phyloP scores from a whole-genome alignment of 2,113 vertebrate species.

The Scomber japonicus region DNA sequence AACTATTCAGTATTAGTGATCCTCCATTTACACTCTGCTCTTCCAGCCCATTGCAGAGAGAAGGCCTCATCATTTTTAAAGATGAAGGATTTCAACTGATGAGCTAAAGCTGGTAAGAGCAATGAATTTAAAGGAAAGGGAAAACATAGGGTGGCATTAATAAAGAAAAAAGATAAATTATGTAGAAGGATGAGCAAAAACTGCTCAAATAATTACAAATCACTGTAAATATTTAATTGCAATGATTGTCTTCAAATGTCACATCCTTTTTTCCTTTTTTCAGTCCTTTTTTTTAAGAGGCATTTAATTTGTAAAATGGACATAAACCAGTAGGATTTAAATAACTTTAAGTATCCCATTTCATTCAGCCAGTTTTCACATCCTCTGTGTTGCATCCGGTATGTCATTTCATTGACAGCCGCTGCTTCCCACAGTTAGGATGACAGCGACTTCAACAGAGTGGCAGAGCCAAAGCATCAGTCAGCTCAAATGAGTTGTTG shows the following conservation, averaged over 20 bases:
- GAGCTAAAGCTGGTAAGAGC: slow-evolving; percentile 20
- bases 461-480: neutral
- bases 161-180: neutral
- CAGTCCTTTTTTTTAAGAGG: no score
- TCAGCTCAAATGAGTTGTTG: neutral
- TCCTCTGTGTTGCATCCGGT: neutral
- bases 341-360: neutral
- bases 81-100: slow-evolving; percentile 27
- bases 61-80: slow-evolving; percentile 14
- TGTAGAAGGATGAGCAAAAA: neutral
- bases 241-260: neutral
- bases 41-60: slow-evolving; percentile 26
- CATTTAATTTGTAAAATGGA: no score
- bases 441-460: slow-evolving; percentile 6
- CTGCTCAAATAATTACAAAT: no score
- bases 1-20: neutral
- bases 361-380: neutral
- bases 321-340: no score
- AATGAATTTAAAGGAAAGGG: neutral
- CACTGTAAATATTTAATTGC: neutral
- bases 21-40: neutral
- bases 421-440: slow-evolving; percentile 15
- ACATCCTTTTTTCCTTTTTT: no score
- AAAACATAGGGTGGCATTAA: neutral
- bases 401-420: slow-evolving; percentile 3